Base-by-base conservation (phyloP, 2,888 invertebrate genomes). In the Polydrusus cervinus region DNA sequence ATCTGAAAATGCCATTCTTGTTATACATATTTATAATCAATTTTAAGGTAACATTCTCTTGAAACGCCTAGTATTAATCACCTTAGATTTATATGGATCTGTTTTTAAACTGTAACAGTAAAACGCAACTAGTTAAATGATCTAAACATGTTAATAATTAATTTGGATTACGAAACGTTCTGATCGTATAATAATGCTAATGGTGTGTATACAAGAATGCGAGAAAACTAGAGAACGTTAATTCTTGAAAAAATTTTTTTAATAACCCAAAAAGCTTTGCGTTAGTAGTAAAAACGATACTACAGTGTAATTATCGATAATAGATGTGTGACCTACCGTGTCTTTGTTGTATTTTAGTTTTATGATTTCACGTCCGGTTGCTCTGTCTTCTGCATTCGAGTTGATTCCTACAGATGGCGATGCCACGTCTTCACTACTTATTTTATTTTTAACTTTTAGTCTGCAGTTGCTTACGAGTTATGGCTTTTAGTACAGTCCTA, bases 191-290 rank as follows among this genome's bases (percentile, higher is more conserved):
- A 68, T 68, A 30, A 47, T 10, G n/a, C 62, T 62, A 62, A 62
- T 62, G 62, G 20, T 62, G n/a, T 61, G 20, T 62, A 62, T 43
- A 62, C 25, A 25, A 62, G 45, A 62, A 62, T 62, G 45, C 62
- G 45, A 62, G 43, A 45, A 61, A 61, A 57, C 34, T 14, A 57
- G 57, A 14, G 34, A 38, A 57, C 14, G 16, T 16, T 34, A 38
- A 8, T 16, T 40, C 13, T 1, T 7, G 14, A 9, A 60, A 60
- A 34, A 9, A 30, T 53, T 78, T 76, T 72, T 65, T 88, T 88
- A 43, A n/a, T n/a, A 43, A 6, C 43, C n/a, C 1, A n/a, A n/a
- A 43, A 1, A 11, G 13, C n/a, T 3, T 43, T 25, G 5, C 5
- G 25, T 5, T 3, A 3, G 25, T 25, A 25, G 25, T 25, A 25